Evolutionary conservation across 1,140 invertebrate species (phyloP).

Genomic region (Calycopis cecrops): DNA sequence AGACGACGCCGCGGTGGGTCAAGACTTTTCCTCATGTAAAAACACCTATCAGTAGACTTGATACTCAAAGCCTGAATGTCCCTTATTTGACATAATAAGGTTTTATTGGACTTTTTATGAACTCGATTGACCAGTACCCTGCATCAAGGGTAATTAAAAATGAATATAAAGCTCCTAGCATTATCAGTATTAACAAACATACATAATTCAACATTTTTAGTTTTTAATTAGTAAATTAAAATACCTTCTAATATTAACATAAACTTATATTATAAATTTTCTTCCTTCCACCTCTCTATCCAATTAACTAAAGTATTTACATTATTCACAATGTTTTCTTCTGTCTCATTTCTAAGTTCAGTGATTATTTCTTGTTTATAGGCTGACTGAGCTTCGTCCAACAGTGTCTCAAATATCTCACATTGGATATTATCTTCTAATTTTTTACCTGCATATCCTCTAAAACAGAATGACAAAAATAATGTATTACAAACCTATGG

Average conservation of each 20-base stretch:
- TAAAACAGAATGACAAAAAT: conserved; percentile 68
- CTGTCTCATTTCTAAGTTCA: conserved; percentile 87
- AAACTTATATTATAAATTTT: conserved; percentile 54
- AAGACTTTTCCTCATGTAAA: too few relatives aligned
- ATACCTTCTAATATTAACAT: conserved; percentile 2
- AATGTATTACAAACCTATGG: too few relatives aligned
- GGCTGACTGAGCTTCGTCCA: conserved; percentile 93
- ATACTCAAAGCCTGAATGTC: too few relatives aligned
- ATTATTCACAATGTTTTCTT: conserved; percentile 88
- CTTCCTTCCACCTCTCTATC: conserved; percentile 88
- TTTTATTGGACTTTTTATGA: too few relatives aligned
- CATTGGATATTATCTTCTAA: conserved; percentile 95
- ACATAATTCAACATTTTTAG: too few relatives aligned
- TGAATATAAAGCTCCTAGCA: too few relatives aligned
- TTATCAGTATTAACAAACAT: too few relatives aligned
- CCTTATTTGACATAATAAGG: too few relatives aligned
- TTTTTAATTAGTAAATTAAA: not conserved
- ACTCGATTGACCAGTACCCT: too few relatives aligned
- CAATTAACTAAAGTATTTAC: conserved; percentile 86
- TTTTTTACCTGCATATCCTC: conserved; percentile 94
- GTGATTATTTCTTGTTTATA: conserved; percentile 90
- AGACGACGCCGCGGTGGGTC: too few relatives aligned
- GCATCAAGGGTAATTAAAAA: too few relatives aligned
- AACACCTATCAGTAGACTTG: too few relatives aligned
- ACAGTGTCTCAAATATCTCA: conserved; percentile 96